Base-by-base conservation (phyloP, 2,888 invertebrate species). In the Patella caerulea region DNA sequence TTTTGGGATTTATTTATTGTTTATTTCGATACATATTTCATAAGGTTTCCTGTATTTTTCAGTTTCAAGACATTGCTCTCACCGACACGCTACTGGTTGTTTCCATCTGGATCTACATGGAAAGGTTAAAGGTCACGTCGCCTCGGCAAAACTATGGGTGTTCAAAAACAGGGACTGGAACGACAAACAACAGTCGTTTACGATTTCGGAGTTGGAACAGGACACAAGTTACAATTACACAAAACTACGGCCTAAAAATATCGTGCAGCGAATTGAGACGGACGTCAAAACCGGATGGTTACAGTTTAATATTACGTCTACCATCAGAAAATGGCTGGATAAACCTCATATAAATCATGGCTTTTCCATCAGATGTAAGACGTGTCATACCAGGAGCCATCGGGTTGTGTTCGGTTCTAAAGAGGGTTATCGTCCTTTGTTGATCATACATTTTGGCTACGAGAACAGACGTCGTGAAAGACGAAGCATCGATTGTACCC, bases 101-200 rank as follows among this genome's bases (percentile, higher is more conserved):
- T 88, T 86, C 78, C 80, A 81, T 71, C 87, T 88, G 79, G 81
- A 82, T 52, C 74, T 86, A n/a, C 76, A 83, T 2, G 83, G 81
- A 17, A 81, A 84, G 72, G 81, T 88, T 45, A 74, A 81, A 29
- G 84, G 82, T 12, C 79, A 79, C 14, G 83, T 88, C 12, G 73
- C 80, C 11, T 81, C 84, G 14, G 85, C 87, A 0, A 84, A 86
- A 70, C 81, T 88, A 9, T 88, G 87, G 86, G 79, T 88, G n/a
- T 88, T 87, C 78, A 88, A 88, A 79, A 84, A 86, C 72, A 79
- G 79, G 17, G 86, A 88, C 77, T 82, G 78, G 15, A 83, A 86
- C 71, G 88, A 88, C 72, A 84, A 82, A 12, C 83, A 85, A 72
- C 79, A 85, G 81, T 85, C 85, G 15, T 84, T 86, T 56, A 80